Base-by-base conservation (phyloP, 1,140 invertebrate species). In the Parapsyche elsis region DNA sequence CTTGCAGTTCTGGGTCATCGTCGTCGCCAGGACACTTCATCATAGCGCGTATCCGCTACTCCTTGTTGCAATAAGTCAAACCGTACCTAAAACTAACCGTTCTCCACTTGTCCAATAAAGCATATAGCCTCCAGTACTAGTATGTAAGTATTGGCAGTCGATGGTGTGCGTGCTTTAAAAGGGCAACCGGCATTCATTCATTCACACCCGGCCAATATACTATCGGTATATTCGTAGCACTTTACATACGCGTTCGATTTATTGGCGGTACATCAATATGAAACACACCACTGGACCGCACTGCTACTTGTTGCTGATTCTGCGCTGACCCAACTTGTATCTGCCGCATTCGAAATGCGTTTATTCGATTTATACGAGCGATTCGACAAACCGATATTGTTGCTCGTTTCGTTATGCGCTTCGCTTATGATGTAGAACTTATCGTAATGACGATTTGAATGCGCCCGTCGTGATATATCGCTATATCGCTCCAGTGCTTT, bases 141-240 rank as follows among this genome's bases (percentile, higher is more conserved):
- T 67, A 67, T 26, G 21, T 67, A 67, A 5, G 19, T 16, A 16
- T 44, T 5, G 46, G 19, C 45, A 46, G 44, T 12, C 12, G 1
- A 5, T 2, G 38, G 49, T 75, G n/a, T 53, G 70, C 70, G 30
- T 45, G n/a, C 71, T 46, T 45, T 38, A 16, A 53, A 57, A 57
- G 71, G 71, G 44, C 71, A 75, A 38, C 75, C 59, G 75, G 30
- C 30, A 38, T 38, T 38, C 75, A 77, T 77, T 77, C 75, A 64
- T 77, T 77, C 75, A 77, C 75, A 77, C 75, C 75, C 75, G 75
- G 57, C 5, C 75, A 59, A 77, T 59, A 77, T 77, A 77, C 26
- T 30, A 19, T 21, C 57, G 57, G 30, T 38, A n/a, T n/a, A 38
- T 38, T 38, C 30, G 30, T 19, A 9, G 57, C 57, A 61, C 24